A percentile compares a stretch with the other conserved stretches of the same genome.
phyloP scores from a whole-genome alignment of 2,113 vertebrate species.

The Saccopteryx leptura region DNA sequence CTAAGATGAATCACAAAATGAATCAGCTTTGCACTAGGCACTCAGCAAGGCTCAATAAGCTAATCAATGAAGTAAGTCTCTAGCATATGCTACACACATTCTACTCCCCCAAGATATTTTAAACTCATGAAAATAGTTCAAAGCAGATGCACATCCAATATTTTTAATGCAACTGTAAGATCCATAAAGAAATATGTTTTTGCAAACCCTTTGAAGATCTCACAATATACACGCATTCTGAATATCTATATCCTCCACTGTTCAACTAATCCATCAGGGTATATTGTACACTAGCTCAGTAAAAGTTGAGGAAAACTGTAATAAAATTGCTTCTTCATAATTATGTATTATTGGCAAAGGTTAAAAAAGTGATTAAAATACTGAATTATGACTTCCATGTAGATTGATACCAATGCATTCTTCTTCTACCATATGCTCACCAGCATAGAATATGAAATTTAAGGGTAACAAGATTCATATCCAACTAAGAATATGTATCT shows the following conservation, averaged over 20 bases:
- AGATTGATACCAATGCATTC: not conserved
- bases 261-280: not conserved
- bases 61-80: slow-evolving; percentile 75
- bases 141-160: slow-evolving; percentile 47
- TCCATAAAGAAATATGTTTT: slow-evolving; percentile 17
- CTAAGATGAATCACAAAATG: slow-evolving; percentile 71
- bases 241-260: not conserved
- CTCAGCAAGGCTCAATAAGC: slow-evolving; percentile 69
- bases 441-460: not conserved
- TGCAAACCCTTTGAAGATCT: not conserved
- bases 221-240: not conserved
- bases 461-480: not conserved
- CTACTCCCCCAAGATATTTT: slow-evolving; percentile 73
- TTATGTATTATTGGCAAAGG: not conserved
- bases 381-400: not conserved
- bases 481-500: not conserved
- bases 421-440: not conserved
- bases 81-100: slow-evolving; percentile 65
- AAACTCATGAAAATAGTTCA: slow-evolving; percentile 61
- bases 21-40: slow-evolving; percentile 72
- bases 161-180: slow-evolving; percentile 42
- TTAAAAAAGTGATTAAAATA: slow-evolving; percentile 25
- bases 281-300: not conserved
- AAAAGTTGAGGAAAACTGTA: not conserved
- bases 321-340: not conserved